Percentiles rank a stretch among this genome's conserved stretches.
These are phyloP conservation scores for Phanerotoma sp. DNA, from an alignment of 2,888 invertebrate species.

Conservation along the genomic window DNA sequence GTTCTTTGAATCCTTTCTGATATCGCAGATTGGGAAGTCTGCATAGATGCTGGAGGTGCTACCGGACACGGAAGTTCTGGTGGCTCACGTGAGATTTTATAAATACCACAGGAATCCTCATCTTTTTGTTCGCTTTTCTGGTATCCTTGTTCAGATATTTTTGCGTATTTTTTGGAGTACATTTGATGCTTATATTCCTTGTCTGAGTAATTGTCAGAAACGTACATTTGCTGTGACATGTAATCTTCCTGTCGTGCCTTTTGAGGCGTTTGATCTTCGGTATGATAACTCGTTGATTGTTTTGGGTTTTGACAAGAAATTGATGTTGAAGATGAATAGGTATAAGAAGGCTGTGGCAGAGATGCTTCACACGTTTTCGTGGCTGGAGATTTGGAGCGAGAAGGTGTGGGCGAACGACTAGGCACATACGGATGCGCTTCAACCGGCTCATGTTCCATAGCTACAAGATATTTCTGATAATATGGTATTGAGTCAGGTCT, in stretches of 20 bases:
- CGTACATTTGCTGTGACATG: too few species aligned
- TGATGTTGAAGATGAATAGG: not conserved
- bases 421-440: conserved; percentile 44
- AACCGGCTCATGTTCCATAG: conserved; percentile 55
- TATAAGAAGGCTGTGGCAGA: conserved; percentile 26
- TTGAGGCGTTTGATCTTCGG: not conserved
- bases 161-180: not conserved
- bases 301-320: not conserved
- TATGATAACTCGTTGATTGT: not conserved
- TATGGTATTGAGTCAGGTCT: conserved; percentile 77
- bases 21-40: conserved; percentile 29
- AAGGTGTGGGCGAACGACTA: conserved; percentile 52
- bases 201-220: not conserved
- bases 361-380: conserved; percentile 71
- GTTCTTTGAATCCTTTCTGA: conserved; percentile 45
- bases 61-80: conserved; percentile 45
- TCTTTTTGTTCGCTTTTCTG: not conserved
- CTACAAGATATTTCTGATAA: conserved; percentile 76
- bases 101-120: conserved; percentile 41
- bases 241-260: too few species aligned
- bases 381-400: conserved; percentile 69
- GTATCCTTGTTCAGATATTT: not conserved
- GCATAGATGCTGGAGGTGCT: not conserved
- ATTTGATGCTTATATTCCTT: not conserved
- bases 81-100: conserved; percentile 36